Percentiles rank a stretch among this genome's conserved stretches.
These are phyloP conservation scores for Noctua janthe DNA, from an alignment of 2,888 invertebrate species.

Conservation along the genomic window DNA sequence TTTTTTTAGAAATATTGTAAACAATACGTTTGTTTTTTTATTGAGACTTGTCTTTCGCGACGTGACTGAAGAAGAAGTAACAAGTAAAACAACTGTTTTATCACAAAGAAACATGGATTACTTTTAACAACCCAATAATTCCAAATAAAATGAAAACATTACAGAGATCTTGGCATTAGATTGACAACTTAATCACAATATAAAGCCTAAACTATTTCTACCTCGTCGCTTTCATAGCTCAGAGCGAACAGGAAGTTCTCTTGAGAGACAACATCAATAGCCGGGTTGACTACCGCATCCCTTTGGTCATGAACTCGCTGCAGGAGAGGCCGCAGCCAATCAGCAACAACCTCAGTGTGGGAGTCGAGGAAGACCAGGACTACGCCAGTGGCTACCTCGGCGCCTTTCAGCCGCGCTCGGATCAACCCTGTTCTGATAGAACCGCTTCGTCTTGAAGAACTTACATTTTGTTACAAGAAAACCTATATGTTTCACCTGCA, in stretches of 20 bases:
- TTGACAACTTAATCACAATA: conserved; percentile 32
- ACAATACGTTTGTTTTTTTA: no score
- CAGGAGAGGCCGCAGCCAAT: conserved; percentile 51
- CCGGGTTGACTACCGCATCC: conserved; percentile 37
- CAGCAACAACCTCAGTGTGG: conserved; percentile 24
- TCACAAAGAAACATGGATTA: conserved; percentile 19
- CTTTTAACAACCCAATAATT: conserved; percentile 6
- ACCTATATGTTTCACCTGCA: background rate
- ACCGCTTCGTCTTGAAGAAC: conserved; percentile 1
- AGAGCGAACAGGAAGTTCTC: conserved; percentile 27
- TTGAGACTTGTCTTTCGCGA: conserved; percentile 1
- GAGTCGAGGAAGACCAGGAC: conserved; percentile 51
- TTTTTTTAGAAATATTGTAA: background rate
- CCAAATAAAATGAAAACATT: conserved; percentile 3
- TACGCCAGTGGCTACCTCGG: conserved; percentile 28
- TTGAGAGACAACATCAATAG: conserved; percentile 44
- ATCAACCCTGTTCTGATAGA: conserved; percentile 44
- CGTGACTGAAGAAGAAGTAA: background rate
- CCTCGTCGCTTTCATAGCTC: conserved; percentile 48
- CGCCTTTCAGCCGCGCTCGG: conserved; percentile 47
- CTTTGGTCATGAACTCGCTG: conserved; percentile 37
- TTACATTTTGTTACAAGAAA: background rate
- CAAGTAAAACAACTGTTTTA: conserved; percentile 13
- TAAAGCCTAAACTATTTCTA: conserved; percentile 24
- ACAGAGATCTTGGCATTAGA: background rate